Conservation (phyloP, 1,140 invertebrate genomes). For the Psilanteris sp. region DNA sequence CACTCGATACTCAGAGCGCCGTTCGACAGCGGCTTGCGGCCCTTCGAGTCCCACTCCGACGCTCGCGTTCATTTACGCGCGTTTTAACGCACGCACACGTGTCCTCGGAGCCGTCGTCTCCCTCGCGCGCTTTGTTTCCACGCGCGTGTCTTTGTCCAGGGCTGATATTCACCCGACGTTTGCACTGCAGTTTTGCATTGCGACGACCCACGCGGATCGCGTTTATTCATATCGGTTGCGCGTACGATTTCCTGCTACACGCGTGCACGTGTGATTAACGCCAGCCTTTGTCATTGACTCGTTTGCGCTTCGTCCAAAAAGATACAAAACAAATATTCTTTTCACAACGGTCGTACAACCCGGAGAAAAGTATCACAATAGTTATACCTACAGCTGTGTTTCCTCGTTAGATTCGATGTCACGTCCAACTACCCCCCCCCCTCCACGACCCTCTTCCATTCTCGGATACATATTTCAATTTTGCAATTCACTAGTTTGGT, state of each 20-base stretch:
- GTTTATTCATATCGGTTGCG: slow-evolving; percentile 58
- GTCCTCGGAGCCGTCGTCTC: slow-evolving; percentile 10
- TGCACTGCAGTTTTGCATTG: slow-evolving; percentile 30
- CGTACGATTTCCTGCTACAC: background rate
- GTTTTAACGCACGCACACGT: slow-evolving; percentile 31
- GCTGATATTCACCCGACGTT: slow-evolving; percentile 19
- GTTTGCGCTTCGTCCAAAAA: slow-evolving; percentile 13
- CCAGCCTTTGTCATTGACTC: slow-evolving; percentile 14
- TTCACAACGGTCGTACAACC: no score
- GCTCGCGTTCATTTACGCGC: slow-evolving; percentile 22
- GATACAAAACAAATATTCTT: slow-evolving; percentile 6
- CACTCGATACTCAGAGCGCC: slow-evolving; percentile 44
- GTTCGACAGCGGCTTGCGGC: slow-evolving; percentile 10
- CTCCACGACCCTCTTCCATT: no score
- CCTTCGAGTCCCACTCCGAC: slow-evolving; percentile 7
- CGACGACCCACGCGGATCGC: slow-evolving; percentile 55
- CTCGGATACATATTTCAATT: no score
- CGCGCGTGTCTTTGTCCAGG: slow-evolving; percentile 18
- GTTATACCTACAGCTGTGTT: no score
- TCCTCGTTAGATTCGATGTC: no score
- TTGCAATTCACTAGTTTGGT: no score
- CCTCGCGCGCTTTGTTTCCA: slow-evolving; percentile 15
- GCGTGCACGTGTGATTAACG: slow-evolving; percentile 15
- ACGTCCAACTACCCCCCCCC: no score
- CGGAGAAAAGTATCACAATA: background rate